A percentile compares a stretch with the other conserved stretches of the same genome.
phyloP scores from a whole-genome alignment of 2,113 vertebrate species.

The Rhinogobius similis region DNA sequence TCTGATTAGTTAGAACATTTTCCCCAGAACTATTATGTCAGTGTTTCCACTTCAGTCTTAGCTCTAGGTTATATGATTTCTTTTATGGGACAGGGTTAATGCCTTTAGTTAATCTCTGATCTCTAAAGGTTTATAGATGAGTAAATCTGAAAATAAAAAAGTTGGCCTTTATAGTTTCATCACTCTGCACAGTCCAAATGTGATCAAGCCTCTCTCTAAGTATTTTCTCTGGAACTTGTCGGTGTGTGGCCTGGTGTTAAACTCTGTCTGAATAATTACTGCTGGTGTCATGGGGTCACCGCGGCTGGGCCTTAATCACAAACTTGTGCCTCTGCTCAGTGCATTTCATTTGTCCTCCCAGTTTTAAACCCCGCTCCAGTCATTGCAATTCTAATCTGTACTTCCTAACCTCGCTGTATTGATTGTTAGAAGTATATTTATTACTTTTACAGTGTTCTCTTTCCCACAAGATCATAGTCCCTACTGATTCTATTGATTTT shows the following conservation, averaged over 20 bases:
- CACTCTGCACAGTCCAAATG: background rate
- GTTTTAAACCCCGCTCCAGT: conserved; percentile 16
- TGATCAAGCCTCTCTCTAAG: background rate
- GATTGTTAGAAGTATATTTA: conserved; percentile 12
- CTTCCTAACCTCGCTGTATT: background rate
- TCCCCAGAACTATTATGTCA: background rate
- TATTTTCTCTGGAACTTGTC: conserved; percentile 15
- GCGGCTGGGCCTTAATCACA: conserved; percentile 29
- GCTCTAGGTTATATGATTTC: background rate
- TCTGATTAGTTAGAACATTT: background rate
- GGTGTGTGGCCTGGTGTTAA: conserved; percentile 9
- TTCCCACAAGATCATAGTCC: conserved; percentile 12
- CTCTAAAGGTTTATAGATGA: too few relatives aligned
- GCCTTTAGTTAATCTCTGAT: background rate
- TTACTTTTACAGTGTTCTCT: conserved; percentile 29
- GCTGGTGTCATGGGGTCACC: conserved; percentile 32
- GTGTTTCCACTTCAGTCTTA: background rate
- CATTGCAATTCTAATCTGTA: conserved; percentile 10
- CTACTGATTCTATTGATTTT: conserved; percentile 29
- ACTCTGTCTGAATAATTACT: conserved; percentile 21
- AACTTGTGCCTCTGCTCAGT: background rate
- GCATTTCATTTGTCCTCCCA: conserved; percentile 19
- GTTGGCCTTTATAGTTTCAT: background rate
- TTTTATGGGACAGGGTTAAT: background rate
- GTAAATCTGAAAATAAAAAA: background rate